Base-by-base conservation (phyloP, 2,888 invertebrate genomes). In the Anodontia alba region DNA sequence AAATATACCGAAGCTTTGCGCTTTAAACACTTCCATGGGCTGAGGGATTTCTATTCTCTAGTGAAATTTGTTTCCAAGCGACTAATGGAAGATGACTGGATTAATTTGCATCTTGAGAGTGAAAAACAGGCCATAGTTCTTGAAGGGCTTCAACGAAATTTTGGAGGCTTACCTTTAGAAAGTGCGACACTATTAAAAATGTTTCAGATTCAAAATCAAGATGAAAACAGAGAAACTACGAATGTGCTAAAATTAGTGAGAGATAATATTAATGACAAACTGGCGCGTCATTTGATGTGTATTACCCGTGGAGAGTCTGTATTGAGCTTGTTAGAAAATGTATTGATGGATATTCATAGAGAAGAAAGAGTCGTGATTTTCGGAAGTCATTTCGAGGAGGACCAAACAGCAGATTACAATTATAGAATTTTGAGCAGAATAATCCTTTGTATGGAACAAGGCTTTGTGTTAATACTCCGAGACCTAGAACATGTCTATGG, bases 371-470 rank as follows among this genome's bases (percentile, higher is more conserved):
- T 81, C 49, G 57, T 90, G 0, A 89, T 91, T 33, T 86, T 87
- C 76, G 91, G 91, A 17, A 91, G 91, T 62, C 87, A 87, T 20
- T 91, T 90, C 85, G 88, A 88, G 73, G 89, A 89, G 36, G 91
- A 91, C 70, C 51, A 84, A 20, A 87, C 87, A 26, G 90, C 90
- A 73, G 90, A 90, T 49, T 90, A 89, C 72, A 87, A 89, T 57
- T 90, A 89, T 76, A 80, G 89, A 33, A 87, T 88, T 31, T 68
- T 91, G 12, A 91, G 88, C 54, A 80, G 84, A 76, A 89, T 91
- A 0, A 91, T 90, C 20, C 78, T 89, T 0, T 91, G 91, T 43
- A 91, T 91, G 91, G 91, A 91, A 71, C 80, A 88, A 77, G 90
- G 90, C 0, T 38, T 86, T 15, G 86, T 89, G 20, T 54, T 91